Evolutionary conservation across 2,113 vertebrate species (phyloP).

Genomic region (Alectura lathami): DNA sequence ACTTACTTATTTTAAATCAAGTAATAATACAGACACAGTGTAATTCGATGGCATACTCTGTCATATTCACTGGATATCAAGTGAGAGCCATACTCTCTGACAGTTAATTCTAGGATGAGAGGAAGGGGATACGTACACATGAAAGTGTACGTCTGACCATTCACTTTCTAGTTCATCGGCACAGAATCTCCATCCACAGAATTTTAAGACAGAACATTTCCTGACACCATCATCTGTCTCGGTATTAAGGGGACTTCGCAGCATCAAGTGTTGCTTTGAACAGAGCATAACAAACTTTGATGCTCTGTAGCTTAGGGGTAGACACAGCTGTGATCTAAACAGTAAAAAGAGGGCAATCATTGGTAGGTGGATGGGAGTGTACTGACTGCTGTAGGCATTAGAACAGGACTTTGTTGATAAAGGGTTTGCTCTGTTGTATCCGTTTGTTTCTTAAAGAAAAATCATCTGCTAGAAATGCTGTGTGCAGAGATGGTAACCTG

Average conservation of each 20-base stretch:
- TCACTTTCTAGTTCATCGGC: not conserved
- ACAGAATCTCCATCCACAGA: constrained; percentile 17
- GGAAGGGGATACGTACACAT: not conserved
- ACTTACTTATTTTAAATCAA: not conserved
- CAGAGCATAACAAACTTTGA: not conserved
- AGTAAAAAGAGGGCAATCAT: not conserved
- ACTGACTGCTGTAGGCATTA: not conserved
- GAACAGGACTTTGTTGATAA: not conserved
- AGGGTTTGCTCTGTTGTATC: not conserved
- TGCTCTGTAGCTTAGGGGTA: not conserved
- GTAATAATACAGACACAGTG: not conserved
- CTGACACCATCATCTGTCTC: not conserved
- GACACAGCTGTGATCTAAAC: constrained; percentile 14
- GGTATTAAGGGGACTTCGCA: constrained; percentile 3
- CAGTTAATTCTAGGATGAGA: not conserved
- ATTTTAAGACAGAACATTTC: constrained; percentile 28
- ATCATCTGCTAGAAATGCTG: not conserved
- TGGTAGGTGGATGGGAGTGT: not conserved
- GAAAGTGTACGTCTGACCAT: not conserved
- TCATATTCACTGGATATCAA: not conserved
- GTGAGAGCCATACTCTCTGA: not conserved
- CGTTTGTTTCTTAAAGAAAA: not conserved
- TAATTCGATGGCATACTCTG: not conserved
- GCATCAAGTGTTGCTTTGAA: not conserved
- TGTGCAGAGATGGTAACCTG: constrained; percentile 15